Evolutionary conservation across 2,888 invertebrate species (phyloP), one percentile per base, ranked within the genome.

Genomic region (Drosophila putrida): DNA sequence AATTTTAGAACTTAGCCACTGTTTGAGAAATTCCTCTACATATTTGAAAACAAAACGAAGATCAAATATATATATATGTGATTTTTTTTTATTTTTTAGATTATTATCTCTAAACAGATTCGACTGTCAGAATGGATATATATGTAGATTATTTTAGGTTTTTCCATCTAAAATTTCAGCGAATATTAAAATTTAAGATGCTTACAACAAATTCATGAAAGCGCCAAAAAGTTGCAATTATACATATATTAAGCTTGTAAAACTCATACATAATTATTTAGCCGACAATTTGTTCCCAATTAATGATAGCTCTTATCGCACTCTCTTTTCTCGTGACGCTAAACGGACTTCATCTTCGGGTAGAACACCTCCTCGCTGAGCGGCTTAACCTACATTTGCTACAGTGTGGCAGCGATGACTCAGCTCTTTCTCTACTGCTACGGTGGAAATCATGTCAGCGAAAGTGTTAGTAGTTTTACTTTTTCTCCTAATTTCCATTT

Each of bases 361-460:
- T 66, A 92, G 91, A 91, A 90, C 71, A 87, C 86, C n/a, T 84
- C 90, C 15, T 90, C 90, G 55, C 54, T 91, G 68, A 90, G 86
- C 59, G 67, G 90, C 65, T 69, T 91, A 62, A 81, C 88, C 59
- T 92, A 92, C 80, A 82, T 90, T 49, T 88, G 66, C 74, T 92
- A 92, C 54, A 89, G 78, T 57, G 62, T 85, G 38, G 91, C 92
- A 2, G 92, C 91, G 47, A 65, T 89, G 51, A 88, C 89, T 41
- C 91, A 92, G 78, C 83, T 92, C 38, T 88, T 90, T 62, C 73
- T 91, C 43, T 91, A 92, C 68, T 91, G 92, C 77, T 87, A 90
- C 59, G 92, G 92, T 10, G 92, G 91, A 47, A 90, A 80, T 68
- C 88, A 87, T 60, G 87, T 92, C 57, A 84, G 83, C 46, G 91